Conservation (phyloP, 2,113 vertebrate species). For the Stegastes partitus region DNA sequence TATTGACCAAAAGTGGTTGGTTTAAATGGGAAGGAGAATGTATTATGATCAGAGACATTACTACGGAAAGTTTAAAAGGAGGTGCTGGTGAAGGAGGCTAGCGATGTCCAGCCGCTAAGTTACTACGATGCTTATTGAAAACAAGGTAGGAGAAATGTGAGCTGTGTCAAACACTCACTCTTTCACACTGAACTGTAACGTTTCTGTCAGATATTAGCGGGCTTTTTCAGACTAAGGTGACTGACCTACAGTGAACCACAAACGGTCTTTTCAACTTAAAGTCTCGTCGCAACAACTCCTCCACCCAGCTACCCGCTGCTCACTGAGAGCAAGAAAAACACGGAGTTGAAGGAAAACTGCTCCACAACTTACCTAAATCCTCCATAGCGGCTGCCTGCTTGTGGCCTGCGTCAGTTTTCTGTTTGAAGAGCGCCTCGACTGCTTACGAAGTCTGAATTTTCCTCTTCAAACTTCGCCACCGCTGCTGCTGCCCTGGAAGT, state of each 20-base stretch:
- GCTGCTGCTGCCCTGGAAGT: constrained; percentile 48
- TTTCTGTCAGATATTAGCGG: background rate
- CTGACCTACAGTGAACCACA: background rate
- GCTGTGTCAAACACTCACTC: background rate
- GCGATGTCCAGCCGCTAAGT: constrained; percentile 49
- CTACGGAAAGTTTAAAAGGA: constrained; percentile 22
- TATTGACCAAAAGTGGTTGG: background rate
- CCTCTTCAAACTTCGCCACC: constrained; percentile 66
- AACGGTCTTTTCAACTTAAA: constrained; percentile 32
- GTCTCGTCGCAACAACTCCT: constrained; percentile 47
- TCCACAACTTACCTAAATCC: constrained; percentile 80
- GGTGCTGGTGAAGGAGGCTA: constrained; percentile 38
- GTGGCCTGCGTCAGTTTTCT: background rate
- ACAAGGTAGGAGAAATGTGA: background rate
- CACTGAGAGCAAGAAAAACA: background rate
- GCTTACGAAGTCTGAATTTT: constrained; percentile 42
- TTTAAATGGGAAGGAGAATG: background rate
- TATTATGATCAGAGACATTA: background rate
- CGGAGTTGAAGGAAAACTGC: fast-evolving
- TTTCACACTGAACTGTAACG: background rate
- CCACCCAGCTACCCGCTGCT: constrained; percentile 50
- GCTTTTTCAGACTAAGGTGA: background rate
- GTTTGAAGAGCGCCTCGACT: background rate
- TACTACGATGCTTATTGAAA: constrained; percentile 1
- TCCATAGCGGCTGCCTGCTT: constrained; percentile 76